These are phyloP conservation scores for Lates calcarifer DNA, from an alignment of 2,113 vertebrate species.

Conservation along the genomic window DNA sequence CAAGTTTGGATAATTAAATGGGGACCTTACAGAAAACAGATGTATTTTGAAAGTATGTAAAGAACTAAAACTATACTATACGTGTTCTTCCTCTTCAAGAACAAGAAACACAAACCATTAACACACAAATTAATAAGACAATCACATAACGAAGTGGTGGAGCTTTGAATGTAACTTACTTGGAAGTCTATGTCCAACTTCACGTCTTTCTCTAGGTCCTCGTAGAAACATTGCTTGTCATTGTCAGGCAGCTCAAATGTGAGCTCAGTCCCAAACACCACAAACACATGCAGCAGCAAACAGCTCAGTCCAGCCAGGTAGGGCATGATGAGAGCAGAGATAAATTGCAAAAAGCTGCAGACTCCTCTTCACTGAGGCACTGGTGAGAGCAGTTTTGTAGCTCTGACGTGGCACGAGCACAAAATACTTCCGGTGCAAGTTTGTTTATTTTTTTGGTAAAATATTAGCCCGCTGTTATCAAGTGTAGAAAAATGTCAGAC, in stretches of 20 bases:
- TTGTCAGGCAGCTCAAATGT: slow-evolving; percentile 86
- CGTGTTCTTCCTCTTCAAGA: background rate
- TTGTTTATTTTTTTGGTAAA: slow-evolving; percentile 11
- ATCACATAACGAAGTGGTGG: background rate
- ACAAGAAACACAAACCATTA: background rate
- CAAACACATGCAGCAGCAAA: slow-evolving; percentile 52
- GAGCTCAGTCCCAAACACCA: slow-evolving; percentile 77
- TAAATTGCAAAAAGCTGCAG: background rate
- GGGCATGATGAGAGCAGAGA: slow-evolving; percentile 42
- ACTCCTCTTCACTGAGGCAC: background rate
- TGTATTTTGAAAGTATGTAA: background rate
- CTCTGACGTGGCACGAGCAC: slow-evolving; percentile 83
- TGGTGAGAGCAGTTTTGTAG: background rate
- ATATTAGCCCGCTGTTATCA: background rate
- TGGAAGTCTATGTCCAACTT: slow-evolving; percentile 85
- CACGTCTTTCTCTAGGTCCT: slow-evolving; percentile 79
- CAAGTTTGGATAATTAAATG: background rate
- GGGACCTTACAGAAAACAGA: background rate
- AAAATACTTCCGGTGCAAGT: slow-evolving; percentile 75
- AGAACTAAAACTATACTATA: background rate
- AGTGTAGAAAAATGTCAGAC: background rate
- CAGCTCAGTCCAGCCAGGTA: slow-evolving; percentile 33
- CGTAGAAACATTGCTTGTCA: slow-evolving; percentile 86
- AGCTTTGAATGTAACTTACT: slow-evolving; percentile 68
- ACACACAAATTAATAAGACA: background rate